Evolutionary conservation across 2,113 vertebrate genomes (phyloP), one percentile per base, ranked within the genome.

Genomic region (Channa maculata): DNA sequence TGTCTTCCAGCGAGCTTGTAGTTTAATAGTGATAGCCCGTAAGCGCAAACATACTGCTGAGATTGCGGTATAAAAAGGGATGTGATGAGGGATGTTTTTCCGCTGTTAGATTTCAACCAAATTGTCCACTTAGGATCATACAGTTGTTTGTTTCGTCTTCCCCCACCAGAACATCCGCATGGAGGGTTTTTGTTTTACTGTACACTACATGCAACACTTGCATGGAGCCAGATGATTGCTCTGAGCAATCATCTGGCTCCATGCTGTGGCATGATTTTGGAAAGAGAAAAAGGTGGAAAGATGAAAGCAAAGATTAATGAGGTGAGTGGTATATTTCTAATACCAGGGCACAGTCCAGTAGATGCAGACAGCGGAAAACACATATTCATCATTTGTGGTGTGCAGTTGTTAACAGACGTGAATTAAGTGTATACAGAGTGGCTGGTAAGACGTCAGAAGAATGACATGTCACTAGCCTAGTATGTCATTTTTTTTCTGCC

Each of bases 231-330:
- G 75, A 74, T 39, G 14, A 83, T 72, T 57, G 58, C 33, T 33
- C 73, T 6, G 37, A 63, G 80, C 51, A 48, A 66, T 83, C 71
- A 45, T 81, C 76, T 69, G 88, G 66, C 81, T 79, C 45, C 62
- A 36, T 77, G 54, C 65, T 73, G 57, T 3, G 39, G 38, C 46
- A 48, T 37, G 13, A 50, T 48, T 78, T 68, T 63, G 50, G 65
- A 65, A 49, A 50, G 60, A 24, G 12, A 24, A 24, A 45, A 12
- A 62, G 61, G 52, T 45, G 45, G 68, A 80, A 72, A 77, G 80
- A 86, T 83, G 74, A 84, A 82, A 80, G 80, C 57, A 15, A 36
- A 71, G 73, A 83, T 84, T 81, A 78, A 83, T 82, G 65, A 86
- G 55, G 58, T 76, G 77, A 75, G 48, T 12, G 60, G 38, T 65